Evolutionary conservation across 2,888 invertebrate genomes (phyloP).

Genomic region (Hyppa rectilinea): DNA sequence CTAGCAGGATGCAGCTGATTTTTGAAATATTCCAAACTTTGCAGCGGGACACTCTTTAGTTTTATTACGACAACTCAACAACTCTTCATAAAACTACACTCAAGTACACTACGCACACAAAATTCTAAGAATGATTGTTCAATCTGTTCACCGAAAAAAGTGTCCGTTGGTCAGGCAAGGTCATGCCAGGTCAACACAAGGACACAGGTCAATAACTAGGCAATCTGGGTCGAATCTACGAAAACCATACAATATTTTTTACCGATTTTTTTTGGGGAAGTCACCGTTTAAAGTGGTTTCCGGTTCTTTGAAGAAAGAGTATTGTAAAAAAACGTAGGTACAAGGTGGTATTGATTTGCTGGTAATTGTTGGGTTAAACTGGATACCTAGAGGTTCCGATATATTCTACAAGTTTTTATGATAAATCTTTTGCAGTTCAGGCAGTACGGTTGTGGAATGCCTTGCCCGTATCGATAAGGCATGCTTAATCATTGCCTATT

Average conservation of each 20-base stretch:
- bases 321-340: constrained; percentile 30
- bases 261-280: constrained; percentile 22
- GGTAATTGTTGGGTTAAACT: not conserved
- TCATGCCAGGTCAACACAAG: constrained; percentile 44
- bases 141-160: constrained; percentile 9
- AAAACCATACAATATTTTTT: constrained; percentile 39
- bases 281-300: constrained; percentile 30
- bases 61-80: not conserved
- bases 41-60: too few relatives aligned
- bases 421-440: too few relatives aligned
- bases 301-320: constrained; percentile 38
- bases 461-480: too few relatives aligned
- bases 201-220: constrained; percentile 45
- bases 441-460: too few relatives aligned
- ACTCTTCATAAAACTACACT: not conserved
- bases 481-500: too few relatives aligned
- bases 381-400: too few relatives aligned
- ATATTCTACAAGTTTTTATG: too few relatives aligned
- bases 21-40: too few relatives aligned
- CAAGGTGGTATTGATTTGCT: constrained; percentile 4
- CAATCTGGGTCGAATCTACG: constrained; percentile 42
- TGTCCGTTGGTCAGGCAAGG: constrained; percentile 32
- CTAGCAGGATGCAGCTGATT: too few relatives aligned
- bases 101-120: too few relatives aligned
- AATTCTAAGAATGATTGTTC: constrained; percentile 26